Percentiles rank a stretch among this genome's conserved stretches.
Evolutionary conservation across 2,113 vertebrate genomes (phyloP).

Genomic region (Ariopsis seemanni): DNA sequence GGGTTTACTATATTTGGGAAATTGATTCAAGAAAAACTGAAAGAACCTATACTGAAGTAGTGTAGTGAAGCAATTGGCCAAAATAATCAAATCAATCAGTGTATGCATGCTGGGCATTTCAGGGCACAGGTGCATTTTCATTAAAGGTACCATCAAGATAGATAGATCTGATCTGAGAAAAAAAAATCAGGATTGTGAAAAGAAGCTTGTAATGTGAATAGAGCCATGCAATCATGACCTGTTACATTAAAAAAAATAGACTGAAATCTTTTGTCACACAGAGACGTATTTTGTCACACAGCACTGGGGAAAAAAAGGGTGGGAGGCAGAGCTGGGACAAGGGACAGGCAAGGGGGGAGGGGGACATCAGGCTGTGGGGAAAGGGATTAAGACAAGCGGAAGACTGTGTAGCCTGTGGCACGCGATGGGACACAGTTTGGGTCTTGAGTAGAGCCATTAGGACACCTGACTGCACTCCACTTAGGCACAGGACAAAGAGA

Average conservation of each 20-base stretch:
- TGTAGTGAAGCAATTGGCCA: not conserved
- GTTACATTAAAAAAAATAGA: not conserved
- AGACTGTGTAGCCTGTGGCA: slow-evolving; percentile 71
- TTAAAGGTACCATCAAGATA: not conserved
- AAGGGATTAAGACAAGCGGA: slow-evolving; percentile 61
- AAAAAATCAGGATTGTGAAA: not conserved
- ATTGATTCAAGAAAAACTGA: not conserved
- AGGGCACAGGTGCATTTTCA: not conserved
- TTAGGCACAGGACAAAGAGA: slow-evolving; percentile 68
- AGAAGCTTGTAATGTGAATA: not conserved
- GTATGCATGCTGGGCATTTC: not conserved
- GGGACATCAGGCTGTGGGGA: not conserved
- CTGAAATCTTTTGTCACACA: not conserved
- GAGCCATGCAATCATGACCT: not conserved
- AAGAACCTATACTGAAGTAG: not conserved
- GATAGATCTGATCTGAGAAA: not conserved
- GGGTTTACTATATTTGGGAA: not conserved
- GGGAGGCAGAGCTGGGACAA: slow-evolving; percentile 63
- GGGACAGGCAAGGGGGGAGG: slow-evolving; percentile 40
- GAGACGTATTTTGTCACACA: not conserved
- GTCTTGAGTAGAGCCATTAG: slow-evolving; percentile 71
- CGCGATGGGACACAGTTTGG: slow-evolving; percentile 75
- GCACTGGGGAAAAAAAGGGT: slow-evolving; percentile 53
- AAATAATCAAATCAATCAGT: not conserved
- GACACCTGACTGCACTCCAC: slow-evolving; percentile 72